Evolutionary conservation across 1,140 invertebrate species (phyloP), one percentile per base, ranked within the genome.

Genomic region (Dolichoris vasculosae): DNA sequence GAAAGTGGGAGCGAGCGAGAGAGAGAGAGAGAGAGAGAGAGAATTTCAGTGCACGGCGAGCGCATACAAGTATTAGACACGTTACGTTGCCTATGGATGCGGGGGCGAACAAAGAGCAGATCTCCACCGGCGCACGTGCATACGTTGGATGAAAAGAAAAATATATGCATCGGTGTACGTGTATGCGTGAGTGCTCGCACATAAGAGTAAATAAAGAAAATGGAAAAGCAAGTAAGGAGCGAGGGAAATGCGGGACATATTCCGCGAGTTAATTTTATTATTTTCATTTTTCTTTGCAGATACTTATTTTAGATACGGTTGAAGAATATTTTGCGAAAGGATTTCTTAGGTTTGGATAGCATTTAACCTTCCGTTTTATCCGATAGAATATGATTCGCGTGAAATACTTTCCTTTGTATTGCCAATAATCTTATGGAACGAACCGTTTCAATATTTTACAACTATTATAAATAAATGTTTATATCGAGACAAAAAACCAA

Each of bases 41-140:
- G 23, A 48, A 51, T 51, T 23, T 46, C 75, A 30, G 23, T 78
- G 40, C 75, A 77, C 46, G 75, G 23, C 6, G 15, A 77, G 46
- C n/a, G 32, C 32, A 78, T 55, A 78, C 51, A 35, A 51, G 76
- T 23, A 78, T 78, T 78, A 78, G 76, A 63, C 46, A 23, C 51
- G 51, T 59, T 32, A 77, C 15, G 15, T 51, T 77, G 17, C 46
- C 48, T 59, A 77, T 26, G 17, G 32, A 59, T 38, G 30, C 30
- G 76, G 69, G 51, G 32, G 46, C 76, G 51, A 78, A 78, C 76
- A 78, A 78, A 78, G 76, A 78, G 48, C n/a, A 35, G 46, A 77
- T 77, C 75, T 77, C 26, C 46, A 35, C 46, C n/a, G 23, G 13
- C 30, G 11, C 15, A 55, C 48, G 30, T 51, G 38, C 26, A n/a